These are phyloP conservation scores for Tupaia chinensis DNA, from an alignment of 2,113 vertebrate species.

Conservation along the genomic window DNA sequence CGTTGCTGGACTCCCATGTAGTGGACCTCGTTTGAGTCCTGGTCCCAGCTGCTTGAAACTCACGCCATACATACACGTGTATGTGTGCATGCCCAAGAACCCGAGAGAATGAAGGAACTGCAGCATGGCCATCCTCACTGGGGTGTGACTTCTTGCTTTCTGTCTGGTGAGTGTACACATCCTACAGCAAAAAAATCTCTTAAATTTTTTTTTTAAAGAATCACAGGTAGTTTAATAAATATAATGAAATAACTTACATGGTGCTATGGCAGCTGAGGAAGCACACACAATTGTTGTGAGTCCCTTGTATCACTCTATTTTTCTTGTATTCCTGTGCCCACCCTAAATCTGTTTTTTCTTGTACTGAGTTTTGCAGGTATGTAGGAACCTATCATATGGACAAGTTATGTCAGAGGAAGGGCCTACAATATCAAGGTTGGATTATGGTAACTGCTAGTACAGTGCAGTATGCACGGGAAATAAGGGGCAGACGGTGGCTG, in stretches of 20 bases:
- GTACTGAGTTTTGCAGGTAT: neutral
- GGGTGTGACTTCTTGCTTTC: no score
- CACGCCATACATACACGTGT: no score
- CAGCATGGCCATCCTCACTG: no score
- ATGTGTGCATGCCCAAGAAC: no score
- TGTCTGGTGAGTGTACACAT: no score
- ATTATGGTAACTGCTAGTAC: neutral
- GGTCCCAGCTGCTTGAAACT: no score
- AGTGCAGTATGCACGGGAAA: neutral
- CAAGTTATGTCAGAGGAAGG: neutral
- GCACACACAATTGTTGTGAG: neutral
- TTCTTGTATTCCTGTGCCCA: no score
- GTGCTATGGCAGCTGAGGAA: neutral
- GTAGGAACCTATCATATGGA: neutral
- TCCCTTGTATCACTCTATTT: neutral
- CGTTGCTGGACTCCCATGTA: no score
- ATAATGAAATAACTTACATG: neutral
- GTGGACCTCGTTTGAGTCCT: no score
- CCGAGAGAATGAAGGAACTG: no score
- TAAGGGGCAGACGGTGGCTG: neutral
- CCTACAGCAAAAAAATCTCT: no score
- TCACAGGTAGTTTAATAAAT: neutral
- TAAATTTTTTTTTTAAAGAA: no score
- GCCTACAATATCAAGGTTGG: neutral
- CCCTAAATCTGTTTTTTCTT: slow-evolving; percentile 9